These are phyloP conservation scores for Homarus americanus DNA, from an alignment of 1,140 invertebrate genomes.

Conservation along the genomic window DNA sequence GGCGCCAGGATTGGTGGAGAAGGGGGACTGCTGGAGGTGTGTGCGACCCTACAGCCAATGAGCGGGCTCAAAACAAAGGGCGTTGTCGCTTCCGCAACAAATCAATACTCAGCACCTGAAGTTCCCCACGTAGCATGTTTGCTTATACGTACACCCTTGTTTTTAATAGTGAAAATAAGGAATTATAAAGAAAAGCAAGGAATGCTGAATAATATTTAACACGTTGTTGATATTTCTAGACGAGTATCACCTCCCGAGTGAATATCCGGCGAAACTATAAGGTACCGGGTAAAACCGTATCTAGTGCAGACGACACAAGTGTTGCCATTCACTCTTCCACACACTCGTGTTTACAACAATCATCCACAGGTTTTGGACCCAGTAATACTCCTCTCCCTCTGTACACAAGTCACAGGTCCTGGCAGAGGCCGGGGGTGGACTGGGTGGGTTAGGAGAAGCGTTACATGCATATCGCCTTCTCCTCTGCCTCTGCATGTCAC, in stretches of 20 bases:
- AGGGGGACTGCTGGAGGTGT: slow-evolving; percentile 40
- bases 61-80: slow-evolving; percentile 32
- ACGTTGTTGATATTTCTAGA: too few relatives aligned
- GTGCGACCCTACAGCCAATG: slow-evolving; percentile 36
- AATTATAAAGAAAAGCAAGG: background rate
- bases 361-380: too few relatives aligned
- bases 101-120: slow-evolving; percentile 47
- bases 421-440: too few relatives aligned
- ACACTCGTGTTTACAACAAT: too few relatives aligned
- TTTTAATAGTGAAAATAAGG: background rate
- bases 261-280: background rate
- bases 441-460: too few relatives aligned
- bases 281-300: background rate
- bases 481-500: too few relatives aligned
- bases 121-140: slow-evolving; percentile 2
- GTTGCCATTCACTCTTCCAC: background rate
- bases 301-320: background rate
- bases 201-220: background rate
- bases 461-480: too few relatives aligned
- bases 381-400: too few relatives aligned
- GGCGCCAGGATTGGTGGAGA: slow-evolving; percentile 10
- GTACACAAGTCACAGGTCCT: too few relatives aligned
- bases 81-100: slow-evolving; percentile 26
- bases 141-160: background rate
- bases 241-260: background rate